phyloP scores from a whole-genome alignment of 1,140 invertebrate species.

The Homarus americanus region DNA sequence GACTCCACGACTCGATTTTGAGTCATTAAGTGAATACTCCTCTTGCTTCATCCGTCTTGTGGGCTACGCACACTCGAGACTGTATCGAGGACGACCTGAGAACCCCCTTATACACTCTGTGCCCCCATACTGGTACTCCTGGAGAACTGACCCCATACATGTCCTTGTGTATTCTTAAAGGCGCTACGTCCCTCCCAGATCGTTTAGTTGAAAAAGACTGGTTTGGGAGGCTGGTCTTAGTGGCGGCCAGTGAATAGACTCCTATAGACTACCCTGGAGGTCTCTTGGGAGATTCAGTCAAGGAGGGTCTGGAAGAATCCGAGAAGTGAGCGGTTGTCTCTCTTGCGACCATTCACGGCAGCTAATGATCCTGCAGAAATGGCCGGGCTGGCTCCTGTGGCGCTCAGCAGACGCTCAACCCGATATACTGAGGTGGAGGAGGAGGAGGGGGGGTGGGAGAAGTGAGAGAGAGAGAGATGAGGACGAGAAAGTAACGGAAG shows the following conservation, averaged over 20 bases:
- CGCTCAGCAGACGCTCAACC: not conserved
- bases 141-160: not conserved
- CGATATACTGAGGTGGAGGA: not conserved
- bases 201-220: slow-evolving; percentile 42
- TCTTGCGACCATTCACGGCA: slow-evolving; percentile 46
- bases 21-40: slow-evolving; percentile 67
- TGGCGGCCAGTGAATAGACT: slow-evolving; percentile 48
- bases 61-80: slow-evolving; percentile 44
- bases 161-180: not conserved
- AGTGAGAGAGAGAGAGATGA: not conserved
- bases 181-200: slow-evolving; percentile 22
- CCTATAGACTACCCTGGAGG: slow-evolving; percentile 41
- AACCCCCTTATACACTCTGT: not conserved
- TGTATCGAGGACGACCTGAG: too few relatives aligned
- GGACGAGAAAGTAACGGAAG: not conserved
- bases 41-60: slow-evolving; percentile 60
- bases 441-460: not conserved
- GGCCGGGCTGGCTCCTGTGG: slow-evolving; percentile 43
- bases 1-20: slow-evolving; percentile 58
- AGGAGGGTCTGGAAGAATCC: slow-evolving; percentile 33
- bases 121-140: not conserved
- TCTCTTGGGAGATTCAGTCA: slow-evolving; percentile 7
- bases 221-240: slow-evolving; percentile 27
- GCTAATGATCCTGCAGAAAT: slow-evolving; percentile 56
- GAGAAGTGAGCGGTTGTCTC: slow-evolving; percentile 50